A percentile compares a stretch with the other conserved stretches of the same genome.
These are phyloP conservation scores for Acanthisitta chloris DNA, from an alignment of 2,113 vertebrate species.

Conservation along the genomic window DNA sequence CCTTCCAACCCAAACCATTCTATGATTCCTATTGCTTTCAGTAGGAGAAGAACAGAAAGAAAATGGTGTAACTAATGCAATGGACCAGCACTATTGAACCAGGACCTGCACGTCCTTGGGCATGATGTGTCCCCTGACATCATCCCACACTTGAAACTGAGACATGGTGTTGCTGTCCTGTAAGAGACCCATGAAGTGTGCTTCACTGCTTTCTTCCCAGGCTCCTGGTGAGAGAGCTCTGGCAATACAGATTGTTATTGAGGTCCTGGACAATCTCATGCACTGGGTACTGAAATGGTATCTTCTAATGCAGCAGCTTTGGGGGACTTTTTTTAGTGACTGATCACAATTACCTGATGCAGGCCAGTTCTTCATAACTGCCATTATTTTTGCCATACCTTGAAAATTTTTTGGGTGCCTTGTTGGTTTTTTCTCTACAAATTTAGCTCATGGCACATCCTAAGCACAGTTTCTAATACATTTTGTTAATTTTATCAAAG, in stretches of 20 bases:
- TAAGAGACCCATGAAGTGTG: not conserved
- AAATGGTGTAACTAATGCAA: not conserved
- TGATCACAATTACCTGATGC: not conserved
- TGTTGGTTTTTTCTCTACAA: not conserved
- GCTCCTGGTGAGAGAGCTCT: not conserved
- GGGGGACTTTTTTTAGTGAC: not conserved
- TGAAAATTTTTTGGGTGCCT: not conserved
- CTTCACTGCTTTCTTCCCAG: not conserved
- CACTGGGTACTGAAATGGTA: not conserved
- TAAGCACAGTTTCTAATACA: not conserved
- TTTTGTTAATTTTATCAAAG: not conserved
- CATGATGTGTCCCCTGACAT: not conserved
- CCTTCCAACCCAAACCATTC: not conserved
- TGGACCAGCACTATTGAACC: not conserved
- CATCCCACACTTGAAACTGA: not conserved
- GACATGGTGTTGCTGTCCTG: accelerated
- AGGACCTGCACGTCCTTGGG: not conserved
- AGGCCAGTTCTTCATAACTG: not conserved
- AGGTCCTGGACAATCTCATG: not conserved
- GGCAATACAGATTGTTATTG: accelerated
- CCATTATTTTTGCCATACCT: not conserved
- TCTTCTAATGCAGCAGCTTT: not conserved
- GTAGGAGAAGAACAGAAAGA: not conserved
- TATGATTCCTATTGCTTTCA: not conserved
- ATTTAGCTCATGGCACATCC: not conserved